Evolutionary conservation across 2,888 invertebrate species (phyloP).

Genomic region (Erebia epiphron): DNA sequence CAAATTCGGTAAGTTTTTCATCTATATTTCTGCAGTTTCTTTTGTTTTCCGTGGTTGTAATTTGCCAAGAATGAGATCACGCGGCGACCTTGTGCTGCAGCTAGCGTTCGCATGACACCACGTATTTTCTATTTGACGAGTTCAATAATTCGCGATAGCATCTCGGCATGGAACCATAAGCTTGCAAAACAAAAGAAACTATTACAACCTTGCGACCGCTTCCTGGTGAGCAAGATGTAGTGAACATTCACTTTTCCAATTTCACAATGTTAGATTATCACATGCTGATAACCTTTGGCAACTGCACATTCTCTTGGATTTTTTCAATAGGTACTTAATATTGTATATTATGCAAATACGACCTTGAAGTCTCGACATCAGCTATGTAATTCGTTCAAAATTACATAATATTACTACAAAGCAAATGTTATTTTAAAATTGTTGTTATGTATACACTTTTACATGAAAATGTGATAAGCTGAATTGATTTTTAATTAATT

Average conservation of each 20-base stretch:
- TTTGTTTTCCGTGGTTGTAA: conserved; percentile 44
- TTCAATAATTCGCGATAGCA: conserved; percentile 47
- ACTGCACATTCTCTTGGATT: conserved; percentile 20
- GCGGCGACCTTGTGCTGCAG: conserved; percentile 76
- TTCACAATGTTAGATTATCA: conserved; percentile 47
- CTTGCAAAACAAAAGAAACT: conserved; percentile 34
- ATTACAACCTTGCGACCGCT: conserved; percentile 14
- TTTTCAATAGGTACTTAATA: not conserved
- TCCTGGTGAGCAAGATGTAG: conserved; percentile 33
- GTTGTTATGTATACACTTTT: not conserved
- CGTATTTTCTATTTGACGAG: conserved; percentile 52
- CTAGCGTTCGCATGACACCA: conserved; percentile 66
- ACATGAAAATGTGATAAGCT: not conserved
- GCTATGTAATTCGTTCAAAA: conserved; percentile 22
- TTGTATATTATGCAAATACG: conserved; percentile 9
- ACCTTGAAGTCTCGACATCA: conserved; percentile 28
- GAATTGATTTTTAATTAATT: not conserved
- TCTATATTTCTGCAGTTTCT: not conserved
- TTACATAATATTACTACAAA: conserved; percentile 30
- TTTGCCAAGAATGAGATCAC: conserved; percentile 73
- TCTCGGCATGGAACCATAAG: conserved; percentile 53
- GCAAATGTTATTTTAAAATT: not conserved
- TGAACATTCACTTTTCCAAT: conserved; percentile 51
- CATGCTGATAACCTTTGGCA: conserved; percentile 37
- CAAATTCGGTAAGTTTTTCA: conserved; percentile 85